phyloP scores from a whole-genome alignment of 2,797 vertebrate genomes.

The Cyprinodon diabolis region DNA sequence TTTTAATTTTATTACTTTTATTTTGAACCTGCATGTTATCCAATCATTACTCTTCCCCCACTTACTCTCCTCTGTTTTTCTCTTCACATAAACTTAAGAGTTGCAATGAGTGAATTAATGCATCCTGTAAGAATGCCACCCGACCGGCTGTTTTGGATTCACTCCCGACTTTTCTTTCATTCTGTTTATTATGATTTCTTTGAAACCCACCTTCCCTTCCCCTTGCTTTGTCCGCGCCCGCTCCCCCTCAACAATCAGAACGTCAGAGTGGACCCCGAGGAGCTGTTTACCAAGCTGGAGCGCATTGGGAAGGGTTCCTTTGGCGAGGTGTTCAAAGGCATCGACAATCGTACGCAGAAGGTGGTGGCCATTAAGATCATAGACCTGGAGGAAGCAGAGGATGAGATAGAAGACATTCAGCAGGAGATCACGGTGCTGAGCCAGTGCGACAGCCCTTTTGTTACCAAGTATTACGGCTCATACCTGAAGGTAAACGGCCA shows the following conservation, averaged over 20 bases:
- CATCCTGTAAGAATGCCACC: slow-evolving; percentile 54
- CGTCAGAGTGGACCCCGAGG: slow-evolving; percentile 91
- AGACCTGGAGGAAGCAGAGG: slow-evolving; percentile 97
- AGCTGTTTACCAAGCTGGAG: slow-evolving; percentile 96
- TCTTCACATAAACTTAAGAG: slow-evolving; percentile 44
- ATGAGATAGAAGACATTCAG: slow-evolving; percentile 99
- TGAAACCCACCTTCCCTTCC: slow-evolving; percentile 24
- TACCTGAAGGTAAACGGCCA: slow-evolving; percentile 89
- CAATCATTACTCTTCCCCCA: slow-evolving; percentile 32
- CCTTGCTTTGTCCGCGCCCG: slow-evolving; percentile 13
- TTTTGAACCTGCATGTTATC: slow-evolving; percentile 34
- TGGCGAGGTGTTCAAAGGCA: slow-evolving; percentile 99
- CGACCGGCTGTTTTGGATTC: slow-evolving; percentile 57
- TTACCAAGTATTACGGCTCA: slow-evolving; percentile 98
- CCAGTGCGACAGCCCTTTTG: slow-evolving; percentile 98
- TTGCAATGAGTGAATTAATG: slow-evolving; percentile 48
- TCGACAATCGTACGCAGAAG: slow-evolving; percentile 97
- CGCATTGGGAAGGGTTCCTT: slow-evolving; percentile 98
- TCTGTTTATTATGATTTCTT: slow-evolving; percentile 11
- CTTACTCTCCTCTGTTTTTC: slow-evolving; percentile 33
- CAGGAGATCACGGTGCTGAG: slow-evolving; percentile 99
- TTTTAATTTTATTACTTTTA: slow-evolving; percentile 18
- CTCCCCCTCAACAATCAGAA: slow-evolving; percentile 72
- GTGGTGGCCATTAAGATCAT: slow-evolving; percentile 99
- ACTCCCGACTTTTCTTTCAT: slow-evolving; percentile 42